Percentiles rank a stretch among this genome's conserved stretches.
Conservation (phyloP, 2,113 vertebrate species). For the Halichoeres trimaculatus region DNA sequence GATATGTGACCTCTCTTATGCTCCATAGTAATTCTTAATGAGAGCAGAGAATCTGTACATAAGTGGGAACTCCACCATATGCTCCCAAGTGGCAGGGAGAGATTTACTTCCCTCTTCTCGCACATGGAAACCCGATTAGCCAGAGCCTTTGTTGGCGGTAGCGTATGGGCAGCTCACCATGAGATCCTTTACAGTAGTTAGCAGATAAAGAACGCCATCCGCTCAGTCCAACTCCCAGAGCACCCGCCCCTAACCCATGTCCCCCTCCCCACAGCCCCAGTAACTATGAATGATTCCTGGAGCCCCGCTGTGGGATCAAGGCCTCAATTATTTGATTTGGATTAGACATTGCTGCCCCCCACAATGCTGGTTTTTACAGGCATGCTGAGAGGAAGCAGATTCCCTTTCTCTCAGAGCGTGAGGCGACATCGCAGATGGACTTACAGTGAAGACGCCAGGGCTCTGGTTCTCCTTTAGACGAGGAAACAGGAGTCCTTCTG, state of each 20-base stretch:
- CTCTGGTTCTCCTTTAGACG: constrained; percentile 6
- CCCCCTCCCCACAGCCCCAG: constrained; percentile 23
- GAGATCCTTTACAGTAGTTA: constrained; percentile 71
- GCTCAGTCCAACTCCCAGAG: constrained; percentile 24
- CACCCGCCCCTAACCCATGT: constrained; percentile 5
- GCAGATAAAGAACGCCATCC: constrained; percentile 62
- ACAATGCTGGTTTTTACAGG: constrained; percentile 55
- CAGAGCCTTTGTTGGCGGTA: constrained; percentile 55
- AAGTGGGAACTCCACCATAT: constrained; percentile 56
- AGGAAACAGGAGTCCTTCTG: neutral
- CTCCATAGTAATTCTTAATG: constrained; percentile 54
- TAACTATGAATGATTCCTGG: constrained; percentile 62
- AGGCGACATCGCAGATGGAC: constrained; percentile 19
- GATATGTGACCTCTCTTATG: constrained; percentile 51
- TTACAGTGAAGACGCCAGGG: neutral
- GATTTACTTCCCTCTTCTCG: constrained; percentile 58
- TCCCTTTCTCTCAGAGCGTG: constrained; percentile 55
- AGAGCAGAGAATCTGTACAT: constrained; percentile 36
- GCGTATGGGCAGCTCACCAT: constrained; percentile 62
- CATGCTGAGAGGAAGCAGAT: constrained; percentile 71
- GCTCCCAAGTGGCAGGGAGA: constrained; percentile 60
- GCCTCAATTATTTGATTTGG: constrained; percentile 76
- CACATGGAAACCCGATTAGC: constrained; percentile 69
- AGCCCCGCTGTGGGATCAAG: constrained; percentile 64
- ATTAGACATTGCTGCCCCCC: constrained; percentile 68